phyloP scores from a whole-genome alignment of 1,140 invertebrate genomes.

The Drosophila mojavensis region DNA sequence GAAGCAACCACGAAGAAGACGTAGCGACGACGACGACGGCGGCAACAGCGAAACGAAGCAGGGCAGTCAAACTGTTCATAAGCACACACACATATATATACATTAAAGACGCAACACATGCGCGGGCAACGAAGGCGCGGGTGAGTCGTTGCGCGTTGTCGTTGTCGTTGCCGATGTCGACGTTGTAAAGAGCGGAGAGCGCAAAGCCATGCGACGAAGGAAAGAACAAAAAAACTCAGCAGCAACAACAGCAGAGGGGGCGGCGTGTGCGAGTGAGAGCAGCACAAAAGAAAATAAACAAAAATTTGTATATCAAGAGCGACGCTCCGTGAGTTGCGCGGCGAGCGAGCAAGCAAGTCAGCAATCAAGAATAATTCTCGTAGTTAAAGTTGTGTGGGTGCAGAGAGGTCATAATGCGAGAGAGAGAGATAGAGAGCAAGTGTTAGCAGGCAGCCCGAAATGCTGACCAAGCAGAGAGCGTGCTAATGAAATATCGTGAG shows the following conservation, averaged over 20 bases:
- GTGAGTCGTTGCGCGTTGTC: no score
- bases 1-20: constrained; percentile 66
- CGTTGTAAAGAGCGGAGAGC: constrained; percentile 23
- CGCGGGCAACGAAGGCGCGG: constrained; percentile 44
- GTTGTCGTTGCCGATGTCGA: constrained; percentile 1
- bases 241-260: constrained; percentile 27
- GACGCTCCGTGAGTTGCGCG: constrained; percentile 30
- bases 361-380: constrained; percentile 61
- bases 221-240: constrained; percentile 51
- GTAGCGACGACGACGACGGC: constrained; percentile 47
- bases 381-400: constrained; percentile 47
- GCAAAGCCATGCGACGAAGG: constrained; percentile 37
- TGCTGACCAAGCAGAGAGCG: constrained; percentile 45
- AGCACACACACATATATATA: constrained; percentile 28
- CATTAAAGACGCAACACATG: constrained; percentile 61
- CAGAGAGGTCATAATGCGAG: constrained; percentile 37
- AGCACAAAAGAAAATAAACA: constrained; percentile 74
- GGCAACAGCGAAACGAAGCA: constrained; percentile 51
- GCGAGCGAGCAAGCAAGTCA: not conserved
- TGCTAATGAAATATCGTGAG: constrained; percentile 1
- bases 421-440: constrained; percentile 4
- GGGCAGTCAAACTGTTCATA: constrained; percentile 26
- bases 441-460: constrained; percentile 1
- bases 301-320: constrained; percentile 65
- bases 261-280: constrained; percentile 35